These are phyloP conservation scores for Tringa solitaria DNA, from an alignment of 2,113 vertebrate species.

Conservation along the genomic window DNA sequence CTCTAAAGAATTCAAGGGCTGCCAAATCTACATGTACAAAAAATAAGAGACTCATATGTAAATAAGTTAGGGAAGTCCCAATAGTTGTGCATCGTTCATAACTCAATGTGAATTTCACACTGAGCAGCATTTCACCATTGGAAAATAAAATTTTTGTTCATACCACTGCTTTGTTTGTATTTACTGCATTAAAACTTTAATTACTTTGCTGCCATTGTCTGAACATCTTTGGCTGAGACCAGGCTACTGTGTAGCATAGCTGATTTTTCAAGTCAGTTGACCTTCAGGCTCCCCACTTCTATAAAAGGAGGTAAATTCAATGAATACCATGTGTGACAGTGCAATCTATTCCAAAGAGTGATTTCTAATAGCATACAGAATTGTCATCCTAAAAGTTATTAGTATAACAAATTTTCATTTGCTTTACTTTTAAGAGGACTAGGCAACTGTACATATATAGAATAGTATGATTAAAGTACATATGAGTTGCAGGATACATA, in stretches of 20 bases:
- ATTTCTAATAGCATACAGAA: neutral
- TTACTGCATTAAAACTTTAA: slow-evolving; percentile 51
- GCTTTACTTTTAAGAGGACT: neutral
- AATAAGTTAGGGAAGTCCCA: slow-evolving; percentile 69
- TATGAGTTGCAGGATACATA: slow-evolving; percentile 26
- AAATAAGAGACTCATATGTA: slow-evolving; percentile 49
- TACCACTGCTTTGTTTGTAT: slow-evolving; percentile 67
- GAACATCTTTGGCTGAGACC: neutral
- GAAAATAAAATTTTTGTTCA: slow-evolving; percentile 75
- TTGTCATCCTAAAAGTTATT: neutral
- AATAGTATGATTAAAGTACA: neutral
- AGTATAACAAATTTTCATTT: neutral
- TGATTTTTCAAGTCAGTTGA: neutral
- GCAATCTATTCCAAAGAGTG: neutral
- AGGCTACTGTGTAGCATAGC: neutral
- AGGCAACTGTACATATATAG: slow-evolving; percentile 8
- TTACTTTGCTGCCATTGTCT: neutral
- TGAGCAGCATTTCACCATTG: slow-evolving; percentile 72
- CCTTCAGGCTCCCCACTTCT: neutral
- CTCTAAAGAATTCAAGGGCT: slow-evolving; percentile 70
- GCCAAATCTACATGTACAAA: slow-evolving; percentile 60
- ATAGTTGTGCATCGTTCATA: slow-evolving; percentile 71
- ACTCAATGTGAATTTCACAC: slow-evolving; percentile 74
- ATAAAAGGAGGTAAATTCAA: neutral
- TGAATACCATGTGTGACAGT: neutral